Evolutionary conservation across 2,797 vertebrate genomes (phyloP).

Genomic region (Ceryle rudis): DNA sequence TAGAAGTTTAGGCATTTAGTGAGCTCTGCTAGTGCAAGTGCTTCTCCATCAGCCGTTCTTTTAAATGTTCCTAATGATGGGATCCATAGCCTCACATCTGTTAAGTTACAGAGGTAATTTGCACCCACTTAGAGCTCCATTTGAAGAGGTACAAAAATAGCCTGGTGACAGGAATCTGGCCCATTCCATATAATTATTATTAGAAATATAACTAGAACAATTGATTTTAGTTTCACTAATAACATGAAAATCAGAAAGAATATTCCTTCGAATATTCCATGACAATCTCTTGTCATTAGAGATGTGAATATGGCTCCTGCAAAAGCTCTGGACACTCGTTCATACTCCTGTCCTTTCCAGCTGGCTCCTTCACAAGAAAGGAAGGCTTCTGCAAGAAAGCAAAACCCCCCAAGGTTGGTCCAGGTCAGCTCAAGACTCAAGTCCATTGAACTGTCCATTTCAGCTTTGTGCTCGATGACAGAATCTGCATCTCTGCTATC

Average conservation of each 20-base stretch:
- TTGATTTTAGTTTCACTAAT: not conserved
- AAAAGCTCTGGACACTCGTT: not conserved
- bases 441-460: not conserved
- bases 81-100: not conserved
- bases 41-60: not conserved
- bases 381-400: not conserved
- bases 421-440: not conserved
- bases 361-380: not conserved
- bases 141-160: constrained; percentile 42
- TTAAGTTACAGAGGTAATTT: constrained; percentile 33
- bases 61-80: not conserved
- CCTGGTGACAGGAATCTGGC: not conserved
- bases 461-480: not conserved
- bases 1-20: not conserved
- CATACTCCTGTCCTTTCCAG: not conserved
- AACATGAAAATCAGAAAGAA: not conserved
- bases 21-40: not conserved
- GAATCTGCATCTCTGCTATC: not conserved
- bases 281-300: not conserved
- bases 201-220: constrained; percentile 15
- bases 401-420: not conserved
- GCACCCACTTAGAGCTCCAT: constrained; percentile 22
- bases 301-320: not conserved
- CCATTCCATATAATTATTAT: not conserved
- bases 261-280: not conserved